These are phyloP conservation scores for Arctia plantaginis DNA, from an alignment of 2,888 invertebrate species.

Conservation along the genomic window DNA sequence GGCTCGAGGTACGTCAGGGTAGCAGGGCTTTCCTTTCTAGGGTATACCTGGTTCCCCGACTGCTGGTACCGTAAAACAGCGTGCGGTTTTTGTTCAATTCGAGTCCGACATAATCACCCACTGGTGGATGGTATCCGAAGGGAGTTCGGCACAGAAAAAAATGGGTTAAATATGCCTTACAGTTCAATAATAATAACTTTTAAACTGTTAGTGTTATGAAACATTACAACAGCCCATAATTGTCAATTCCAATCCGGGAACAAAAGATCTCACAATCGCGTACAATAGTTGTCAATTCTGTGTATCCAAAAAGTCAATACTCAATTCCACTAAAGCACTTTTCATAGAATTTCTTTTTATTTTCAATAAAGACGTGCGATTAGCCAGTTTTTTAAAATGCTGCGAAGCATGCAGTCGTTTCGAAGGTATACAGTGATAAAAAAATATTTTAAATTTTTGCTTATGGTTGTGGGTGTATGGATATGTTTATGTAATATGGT, in stretches of 20 bases:
- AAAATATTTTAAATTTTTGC: slow-evolving; percentile 47
- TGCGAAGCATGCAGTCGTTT: slow-evolving; percentile 14
- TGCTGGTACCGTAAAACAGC: no score
- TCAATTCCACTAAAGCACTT: neutral
- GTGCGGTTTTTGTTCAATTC: no score
- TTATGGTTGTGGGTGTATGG: slow-evolving; percentile 60
- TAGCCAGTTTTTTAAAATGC: slow-evolving; percentile 17
- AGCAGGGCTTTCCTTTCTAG: no score
- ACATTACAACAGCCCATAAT: neutral
- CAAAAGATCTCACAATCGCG: neutral
- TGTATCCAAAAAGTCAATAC: slow-evolving; percentile 8
- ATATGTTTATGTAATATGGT: slow-evolving; percentile 59
- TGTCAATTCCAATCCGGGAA: neutral
- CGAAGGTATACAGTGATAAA: slow-evolving; percentile 32
- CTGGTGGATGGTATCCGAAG: no score
- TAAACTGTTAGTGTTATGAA: neutral
- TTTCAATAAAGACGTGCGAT: neutral
- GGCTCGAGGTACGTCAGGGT: no score
- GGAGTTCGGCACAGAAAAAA: no score
- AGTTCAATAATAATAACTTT: no score
- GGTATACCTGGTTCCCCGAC: no score
- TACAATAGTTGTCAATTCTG: slow-evolving; percentile 3
- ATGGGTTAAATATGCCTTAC: no score
- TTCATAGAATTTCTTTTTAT: slow-evolving; percentile 4
- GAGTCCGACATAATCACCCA: no score